Evolutionary conservation across 2,888 invertebrate species (phyloP).

Genomic region (Apamea monoglypha): DNA sequence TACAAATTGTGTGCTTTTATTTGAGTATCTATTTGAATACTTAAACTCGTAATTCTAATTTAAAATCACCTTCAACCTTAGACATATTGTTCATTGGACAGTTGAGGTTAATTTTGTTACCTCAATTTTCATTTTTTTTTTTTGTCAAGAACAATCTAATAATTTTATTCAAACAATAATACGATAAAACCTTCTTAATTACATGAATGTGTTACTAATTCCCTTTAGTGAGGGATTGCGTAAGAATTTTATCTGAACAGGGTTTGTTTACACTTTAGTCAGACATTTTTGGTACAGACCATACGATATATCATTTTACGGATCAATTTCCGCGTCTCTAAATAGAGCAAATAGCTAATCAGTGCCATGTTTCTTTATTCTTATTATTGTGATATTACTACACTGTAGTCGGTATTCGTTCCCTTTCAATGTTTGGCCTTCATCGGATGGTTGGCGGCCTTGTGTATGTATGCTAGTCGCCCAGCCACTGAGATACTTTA

Average conservation of each 20-base stretch:
- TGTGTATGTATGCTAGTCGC: constrained; percentile 44
- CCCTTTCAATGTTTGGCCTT: constrained; percentile 66
- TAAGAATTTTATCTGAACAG: not conserved
- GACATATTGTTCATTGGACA: not conserved
- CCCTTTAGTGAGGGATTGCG: no score
- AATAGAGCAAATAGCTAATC: constrained; percentile 15
- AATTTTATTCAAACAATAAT: no score
- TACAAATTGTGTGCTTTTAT: not conserved
- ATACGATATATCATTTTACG: not conserved
- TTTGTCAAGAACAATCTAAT: not conserved
- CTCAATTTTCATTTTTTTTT: no score
- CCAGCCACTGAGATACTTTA: constrained; percentile 35
- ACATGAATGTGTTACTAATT: not conserved
- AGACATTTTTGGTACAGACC: not conserved
- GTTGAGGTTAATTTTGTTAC: not conserved
- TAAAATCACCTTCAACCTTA: not conserved
- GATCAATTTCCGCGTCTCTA: constrained; percentile 25
- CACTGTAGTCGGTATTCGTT: constrained; percentile 44
- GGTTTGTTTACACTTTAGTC: not conserved
- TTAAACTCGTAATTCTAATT: not conserved
- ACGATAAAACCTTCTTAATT: no score
- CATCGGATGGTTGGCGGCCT: constrained; percentile 45
- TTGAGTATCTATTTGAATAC: not conserved
- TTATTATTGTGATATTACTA: constrained; percentile 10
- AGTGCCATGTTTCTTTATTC: constrained; percentile 2